Percentiles rank a stretch among this genome's conserved stretches.
Conservation (phyloP, 2,113 vertebrate species). For the Athene cunicularia region DNA sequence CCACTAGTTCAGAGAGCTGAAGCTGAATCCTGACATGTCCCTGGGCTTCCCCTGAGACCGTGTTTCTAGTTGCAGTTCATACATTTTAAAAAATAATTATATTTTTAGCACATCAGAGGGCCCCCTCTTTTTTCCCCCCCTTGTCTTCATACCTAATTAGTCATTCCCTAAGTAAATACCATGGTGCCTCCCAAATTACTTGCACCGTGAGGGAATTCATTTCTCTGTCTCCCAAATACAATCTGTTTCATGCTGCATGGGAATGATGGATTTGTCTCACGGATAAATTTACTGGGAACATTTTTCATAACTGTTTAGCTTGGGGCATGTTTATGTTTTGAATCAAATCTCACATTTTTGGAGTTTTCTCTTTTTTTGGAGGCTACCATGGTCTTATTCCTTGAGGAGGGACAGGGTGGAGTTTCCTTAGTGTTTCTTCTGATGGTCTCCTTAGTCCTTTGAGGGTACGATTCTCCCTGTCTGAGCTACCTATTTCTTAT, state of each 20-base stretch:
- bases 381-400: not conserved
- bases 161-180: slow-evolving; percentile 48
- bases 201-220: not conserved
- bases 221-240: not conserved
- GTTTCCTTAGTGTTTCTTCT: not conserved
- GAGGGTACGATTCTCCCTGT: not conserved
- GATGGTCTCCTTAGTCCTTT: not conserved
- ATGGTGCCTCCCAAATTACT: not conserved
- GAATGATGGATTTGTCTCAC: slow-evolving; percentile 22
- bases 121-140: fast-evolving
- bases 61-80: slow-evolving; percentile 15
- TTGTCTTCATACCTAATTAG: slow-evolving; percentile 32
- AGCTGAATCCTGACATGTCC: not conserved
- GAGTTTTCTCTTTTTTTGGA: not conserved
- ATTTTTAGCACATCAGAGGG: not conserved
- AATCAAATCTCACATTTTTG: not conserved
- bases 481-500: not conserved
- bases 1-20: not conserved
- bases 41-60: not conserved
- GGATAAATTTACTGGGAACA: not conserved
- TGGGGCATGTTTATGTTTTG: slow-evolving; percentile 16
- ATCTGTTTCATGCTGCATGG: not conserved
- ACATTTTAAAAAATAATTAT: not conserved
- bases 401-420: not conserved
- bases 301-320: slow-evolving; percentile 23